These are phyloP conservation scores for Tipula unca DNA, from an alignment of 2,888 invertebrate genomes.

Conservation along the genomic window DNA sequence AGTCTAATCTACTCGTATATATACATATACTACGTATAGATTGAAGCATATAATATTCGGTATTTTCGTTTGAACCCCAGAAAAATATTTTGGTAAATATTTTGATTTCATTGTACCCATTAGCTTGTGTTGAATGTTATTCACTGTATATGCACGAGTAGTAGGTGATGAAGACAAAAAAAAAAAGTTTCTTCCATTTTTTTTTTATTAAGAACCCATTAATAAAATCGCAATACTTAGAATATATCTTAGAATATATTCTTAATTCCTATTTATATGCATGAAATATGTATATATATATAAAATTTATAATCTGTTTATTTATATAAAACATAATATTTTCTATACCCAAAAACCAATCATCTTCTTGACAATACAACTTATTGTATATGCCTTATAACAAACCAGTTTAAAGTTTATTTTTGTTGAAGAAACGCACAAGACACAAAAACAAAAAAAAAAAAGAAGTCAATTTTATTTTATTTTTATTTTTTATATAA, in stretches of 20 bases:
- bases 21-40: too few relatives aligned
- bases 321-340: background rate
- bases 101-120: background rate
- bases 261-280: background rate
- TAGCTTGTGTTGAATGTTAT: background rate
- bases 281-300: background rate
- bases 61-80: background rate
- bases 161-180: too few relatives aligned
- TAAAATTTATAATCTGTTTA: constrained; percentile 3
- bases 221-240: background rate
- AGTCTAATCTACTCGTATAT: too few relatives aligned
- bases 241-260: background rate
- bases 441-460: too few relatives aligned
- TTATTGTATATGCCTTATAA: too few relatives aligned
- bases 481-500: background rate
- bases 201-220: background rate
- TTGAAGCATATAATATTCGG: background rate
- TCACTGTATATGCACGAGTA: background rate
- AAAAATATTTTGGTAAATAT: background rate
- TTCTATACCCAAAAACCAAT: background rate
- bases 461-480: background rate
- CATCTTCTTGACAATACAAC: too few relatives aligned
- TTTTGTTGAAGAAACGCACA: background rate
- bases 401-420: background rate
- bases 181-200: background rate